These are phyloP conservation scores for Byasa hedistus DNA, from an alignment of 2,888 invertebrate genomes.

Conservation along the genomic window DNA sequence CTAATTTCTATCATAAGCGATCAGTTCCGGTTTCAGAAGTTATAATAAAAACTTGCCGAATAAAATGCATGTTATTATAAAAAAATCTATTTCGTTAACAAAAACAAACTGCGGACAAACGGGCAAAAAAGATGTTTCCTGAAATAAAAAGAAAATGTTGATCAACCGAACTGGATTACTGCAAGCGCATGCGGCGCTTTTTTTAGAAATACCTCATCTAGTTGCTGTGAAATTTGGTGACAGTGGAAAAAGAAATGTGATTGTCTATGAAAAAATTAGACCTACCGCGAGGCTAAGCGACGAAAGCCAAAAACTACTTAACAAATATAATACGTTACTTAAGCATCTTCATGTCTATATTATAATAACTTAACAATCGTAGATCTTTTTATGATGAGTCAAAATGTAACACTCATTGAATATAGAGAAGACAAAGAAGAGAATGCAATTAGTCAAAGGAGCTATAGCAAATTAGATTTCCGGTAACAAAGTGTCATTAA, in stretches of 20 bases:
- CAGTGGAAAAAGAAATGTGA: not conserved
- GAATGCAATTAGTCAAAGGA: too few relatives aligned
- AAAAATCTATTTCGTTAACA: conserved; percentile 10
- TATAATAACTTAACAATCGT: too few relatives aligned
- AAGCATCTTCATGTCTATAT: not conserved
- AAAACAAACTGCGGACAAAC: conserved; percentile 14
- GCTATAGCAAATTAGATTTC: too few relatives aligned
- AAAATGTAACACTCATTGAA: too few relatives aligned
- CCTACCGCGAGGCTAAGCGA: not conserved
- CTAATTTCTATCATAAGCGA: conserved; percentile 6
- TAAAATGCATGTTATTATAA: conserved; percentile 25
- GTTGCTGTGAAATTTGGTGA: not conserved
- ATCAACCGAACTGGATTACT: conserved; percentile 7
- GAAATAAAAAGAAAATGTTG: conserved; percentile 4
- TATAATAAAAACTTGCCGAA: conserved; percentile 11
- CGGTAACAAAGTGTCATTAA: too few relatives aligned
- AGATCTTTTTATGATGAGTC: too few relatives aligned
- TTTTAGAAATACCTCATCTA: not conserved
- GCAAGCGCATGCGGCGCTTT: not conserved
- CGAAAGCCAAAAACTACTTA: not conserved
- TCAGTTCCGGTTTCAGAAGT: conserved; percentile 8
- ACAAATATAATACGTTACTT: not conserved
- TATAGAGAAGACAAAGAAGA: too few relatives aligned
- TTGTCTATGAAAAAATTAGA: not conserved
- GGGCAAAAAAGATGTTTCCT: conserved; percentile 7